Conservation (phyloP, 1,140 invertebrate genomes). For the Chymomyza costata region DNA sequence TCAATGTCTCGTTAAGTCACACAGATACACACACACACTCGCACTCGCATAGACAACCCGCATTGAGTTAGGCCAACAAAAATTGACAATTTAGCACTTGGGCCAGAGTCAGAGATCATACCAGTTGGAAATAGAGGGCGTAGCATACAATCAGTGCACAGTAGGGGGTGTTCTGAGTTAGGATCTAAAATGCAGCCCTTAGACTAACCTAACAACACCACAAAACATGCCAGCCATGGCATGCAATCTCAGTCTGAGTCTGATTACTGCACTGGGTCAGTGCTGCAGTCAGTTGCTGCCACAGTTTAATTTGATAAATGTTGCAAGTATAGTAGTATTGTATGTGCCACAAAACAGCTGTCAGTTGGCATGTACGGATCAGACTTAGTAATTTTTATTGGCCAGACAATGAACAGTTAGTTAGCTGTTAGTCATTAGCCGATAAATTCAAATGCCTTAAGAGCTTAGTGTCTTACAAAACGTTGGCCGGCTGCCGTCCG, state of each 20-base stretch:
- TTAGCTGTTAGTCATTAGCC: constrained; percentile 39
- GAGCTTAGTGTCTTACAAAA: too few species aligned
- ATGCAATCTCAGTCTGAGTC: constrained; percentile 41
- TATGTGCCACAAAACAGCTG: constrained; percentile 67
- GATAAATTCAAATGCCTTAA: too few species aligned
- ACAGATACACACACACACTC: not conserved
- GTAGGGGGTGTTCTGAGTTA: too few species aligned
- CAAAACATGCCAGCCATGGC: constrained; percentile 16
- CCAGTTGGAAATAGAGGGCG: not conserved
- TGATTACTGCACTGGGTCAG: constrained; percentile 28
- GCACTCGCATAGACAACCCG: too few species aligned
- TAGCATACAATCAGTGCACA: too few species aligned
- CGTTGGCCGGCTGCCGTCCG: too few species aligned
- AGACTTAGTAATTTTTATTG: constrained; percentile 59
- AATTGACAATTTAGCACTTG: constrained; percentile 40
- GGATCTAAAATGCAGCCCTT: too few species aligned
- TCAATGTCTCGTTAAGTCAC: too few species aligned
- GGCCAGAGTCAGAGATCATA: too few species aligned
- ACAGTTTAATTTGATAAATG: constrained; percentile 69
- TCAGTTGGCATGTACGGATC: constrained; percentile 34
- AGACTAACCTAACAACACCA: not conserved
- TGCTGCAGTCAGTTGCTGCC: constrained; percentile 5
- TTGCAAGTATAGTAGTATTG: too few species aligned
- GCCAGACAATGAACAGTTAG: constrained; percentile 31
- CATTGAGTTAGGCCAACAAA: constrained; percentile 3